Conservation (phyloP, 2,797 vertebrate species). For the Galagoides demidoff region DNA sequence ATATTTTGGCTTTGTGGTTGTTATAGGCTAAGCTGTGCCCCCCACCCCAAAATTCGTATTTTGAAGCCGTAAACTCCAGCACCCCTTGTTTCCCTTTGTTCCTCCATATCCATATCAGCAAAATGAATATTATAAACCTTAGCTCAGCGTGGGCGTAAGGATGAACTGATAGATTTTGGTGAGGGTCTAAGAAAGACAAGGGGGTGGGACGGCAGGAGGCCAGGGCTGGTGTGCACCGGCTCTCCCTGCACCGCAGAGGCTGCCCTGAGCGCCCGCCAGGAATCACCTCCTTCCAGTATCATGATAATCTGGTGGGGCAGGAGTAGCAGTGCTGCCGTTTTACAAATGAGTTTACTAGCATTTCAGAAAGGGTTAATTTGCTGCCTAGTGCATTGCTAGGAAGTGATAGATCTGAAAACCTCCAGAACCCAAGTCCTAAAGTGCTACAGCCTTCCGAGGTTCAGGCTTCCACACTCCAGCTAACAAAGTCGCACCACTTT, state of each 20-base stretch:
- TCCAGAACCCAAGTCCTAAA: neutral
- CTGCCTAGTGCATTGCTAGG: neutral
- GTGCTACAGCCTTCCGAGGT: neutral
- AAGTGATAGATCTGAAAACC: neutral
- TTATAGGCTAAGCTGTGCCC: neutral
- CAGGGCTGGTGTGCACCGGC: accelerated
- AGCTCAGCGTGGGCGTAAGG: neutral
- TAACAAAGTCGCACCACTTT: neutral
- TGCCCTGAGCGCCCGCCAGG: accelerated
- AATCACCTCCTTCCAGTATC: neutral
- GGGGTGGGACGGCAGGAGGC: no score
- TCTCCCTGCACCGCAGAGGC: accelerated
- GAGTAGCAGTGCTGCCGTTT: neutral
- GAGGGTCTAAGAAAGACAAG: neutral
- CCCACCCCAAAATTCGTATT: neutral
- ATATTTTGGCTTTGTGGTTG: neutral
- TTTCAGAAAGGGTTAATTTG: neutral
- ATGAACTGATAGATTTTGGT: neutral
- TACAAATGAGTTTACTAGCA: neutral
- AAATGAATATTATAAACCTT: neutral
- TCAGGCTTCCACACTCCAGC: neutral
- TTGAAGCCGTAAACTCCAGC: neutral
- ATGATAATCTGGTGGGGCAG: no score
- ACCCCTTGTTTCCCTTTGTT: neutral
- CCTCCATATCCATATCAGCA: neutral